A percentile compares a stretch with the other conserved stretches of the same genome.
phyloP scores from a whole-genome alignment of 1,140 invertebrate genomes.

The Limonius californicus region DNA sequence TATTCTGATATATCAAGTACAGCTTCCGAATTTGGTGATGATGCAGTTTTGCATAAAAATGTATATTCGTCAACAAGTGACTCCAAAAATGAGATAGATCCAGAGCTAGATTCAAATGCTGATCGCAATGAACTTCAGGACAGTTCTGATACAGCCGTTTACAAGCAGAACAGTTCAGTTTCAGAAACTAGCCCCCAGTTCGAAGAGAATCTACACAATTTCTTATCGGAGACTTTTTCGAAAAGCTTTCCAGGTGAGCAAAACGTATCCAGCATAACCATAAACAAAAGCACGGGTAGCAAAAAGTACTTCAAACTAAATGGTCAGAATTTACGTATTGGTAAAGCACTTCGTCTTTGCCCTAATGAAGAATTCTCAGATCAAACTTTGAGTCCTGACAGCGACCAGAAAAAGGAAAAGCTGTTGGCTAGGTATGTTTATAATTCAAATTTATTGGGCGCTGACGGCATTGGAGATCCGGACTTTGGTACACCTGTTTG shows the following conservation, averaged over 20 bases:
- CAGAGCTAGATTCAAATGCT: constrained; percentile 3
- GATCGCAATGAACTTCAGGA: neutral
- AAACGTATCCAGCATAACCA: constrained; percentile 10
- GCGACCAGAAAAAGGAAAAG: constrained; percentile 44
- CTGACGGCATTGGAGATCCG: constrained; percentile 55
- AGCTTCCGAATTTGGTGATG: constrained; percentile 42
- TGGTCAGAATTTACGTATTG: constrained; percentile 42
- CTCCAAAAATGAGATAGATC: neutral
- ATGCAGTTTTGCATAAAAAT: constrained; percentile 2
- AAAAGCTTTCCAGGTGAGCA: constrained; percentile 34
- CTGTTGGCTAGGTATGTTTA: constrained; percentile 46
- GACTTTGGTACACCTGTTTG: constrained; percentile 60
- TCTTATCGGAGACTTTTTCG: constrained; percentile 45
- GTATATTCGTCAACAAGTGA: neutral
- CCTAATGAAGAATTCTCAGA: constrained; percentile 39
- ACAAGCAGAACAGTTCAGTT: constrained; percentile 23
- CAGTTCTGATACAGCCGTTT: constrained; percentile 13
- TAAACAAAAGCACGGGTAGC: constrained; percentile 34
- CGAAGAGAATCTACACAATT: constrained; percentile 45
- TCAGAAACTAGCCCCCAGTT: constrained; percentile 44
- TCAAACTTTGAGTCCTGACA: constrained; percentile 26
- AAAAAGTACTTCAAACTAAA: constrained; percentile 42
- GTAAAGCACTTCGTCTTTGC: constrained; percentile 43
- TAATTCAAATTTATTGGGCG: constrained; percentile 44
- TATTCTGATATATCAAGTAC: constrained; percentile 47